Evolutionary conservation across 2,797 vertebrate species (phyloP).

Genomic region (Acridotheres tristis): DNA sequence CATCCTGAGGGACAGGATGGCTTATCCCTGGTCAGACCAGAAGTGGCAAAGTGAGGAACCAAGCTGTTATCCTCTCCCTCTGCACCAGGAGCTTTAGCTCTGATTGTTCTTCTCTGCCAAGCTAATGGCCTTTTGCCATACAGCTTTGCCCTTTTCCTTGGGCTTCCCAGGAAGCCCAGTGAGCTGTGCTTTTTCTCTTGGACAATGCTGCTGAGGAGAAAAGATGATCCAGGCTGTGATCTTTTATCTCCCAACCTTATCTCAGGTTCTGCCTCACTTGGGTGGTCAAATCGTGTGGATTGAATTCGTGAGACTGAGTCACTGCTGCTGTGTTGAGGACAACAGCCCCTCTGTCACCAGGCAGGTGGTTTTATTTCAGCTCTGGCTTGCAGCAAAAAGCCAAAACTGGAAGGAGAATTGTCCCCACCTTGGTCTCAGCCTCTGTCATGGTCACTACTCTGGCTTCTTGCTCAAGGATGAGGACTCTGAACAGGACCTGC

Average conservation of each 20-base stretch:
- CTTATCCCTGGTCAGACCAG: background rate
- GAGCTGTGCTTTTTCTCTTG: background rate
- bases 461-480: background rate
- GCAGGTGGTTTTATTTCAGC: background rate
- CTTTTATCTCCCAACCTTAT: background rate
- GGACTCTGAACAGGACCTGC: background rate
- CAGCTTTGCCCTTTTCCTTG: conserved; percentile 5
- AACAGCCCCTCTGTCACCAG: background rate
- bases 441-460: background rate
- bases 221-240: background rate
- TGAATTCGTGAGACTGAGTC: background rate
- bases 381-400: background rate
- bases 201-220: background rate
- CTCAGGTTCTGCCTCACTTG: background rate
- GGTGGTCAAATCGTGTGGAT: background rate
- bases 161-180: background rate
- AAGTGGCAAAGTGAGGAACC: background rate
- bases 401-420: background rate
- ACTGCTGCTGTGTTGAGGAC: background rate
- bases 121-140: background rate
- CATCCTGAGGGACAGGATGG: background rate
- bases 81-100: background rate
- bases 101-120: background rate
- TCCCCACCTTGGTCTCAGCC: background rate
- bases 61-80: background rate